Evolutionary conservation across 1,140 invertebrate genomes (phyloP).

Genomic region (Hydropsyche tenuis): DNA sequence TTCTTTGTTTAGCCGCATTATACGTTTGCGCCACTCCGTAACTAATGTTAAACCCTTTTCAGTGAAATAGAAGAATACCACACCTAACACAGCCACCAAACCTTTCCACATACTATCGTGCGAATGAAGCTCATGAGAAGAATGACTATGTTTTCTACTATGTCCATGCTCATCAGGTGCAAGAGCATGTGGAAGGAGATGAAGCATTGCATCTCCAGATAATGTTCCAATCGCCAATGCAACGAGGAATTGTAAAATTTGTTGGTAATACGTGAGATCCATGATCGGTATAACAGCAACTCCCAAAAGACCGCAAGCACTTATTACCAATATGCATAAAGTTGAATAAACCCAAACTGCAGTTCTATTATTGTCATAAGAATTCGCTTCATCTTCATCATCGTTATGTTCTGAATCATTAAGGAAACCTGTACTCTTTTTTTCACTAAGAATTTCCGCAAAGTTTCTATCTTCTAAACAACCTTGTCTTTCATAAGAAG

Average conservation of each 20-base stretch:
- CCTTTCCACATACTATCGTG: constrained; percentile 84
- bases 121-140: constrained; percentile 54
- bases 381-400: constrained; percentile 21
- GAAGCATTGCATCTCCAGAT: constrained; percentile 89
- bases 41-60: constrained; percentile 82
- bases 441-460: constrained; percentile 41
- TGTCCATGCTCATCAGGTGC: constrained; percentile 62
- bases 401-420: constrained; percentile 13
- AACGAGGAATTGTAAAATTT: constrained; percentile 89
- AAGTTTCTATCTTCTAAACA: constrained; percentile 62
- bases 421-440: constrained; percentile 13
- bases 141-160: constrained; percentile 53
- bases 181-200: constrained; percentile 90
- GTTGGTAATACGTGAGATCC: constrained; percentile 88
- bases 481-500: constrained; percentile 61
- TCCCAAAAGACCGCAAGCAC: constrained; percentile 82
- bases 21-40: constrained; percentile 78
- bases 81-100: constrained; percentile 77
- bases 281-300: constrained; percentile 88
- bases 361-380: constrained; percentile 55
- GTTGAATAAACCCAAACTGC: constrained; percentile 84
- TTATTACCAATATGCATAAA: constrained; percentile 81
- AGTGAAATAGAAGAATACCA: constrained; percentile 88
- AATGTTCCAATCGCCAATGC: constrained; percentile 91
- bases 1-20: constrained; percentile 66